These are phyloP conservation scores for Gonocerus acuteangulatus DNA, from an alignment of 2,888 invertebrate species.

Conservation along the genomic window DNA sequence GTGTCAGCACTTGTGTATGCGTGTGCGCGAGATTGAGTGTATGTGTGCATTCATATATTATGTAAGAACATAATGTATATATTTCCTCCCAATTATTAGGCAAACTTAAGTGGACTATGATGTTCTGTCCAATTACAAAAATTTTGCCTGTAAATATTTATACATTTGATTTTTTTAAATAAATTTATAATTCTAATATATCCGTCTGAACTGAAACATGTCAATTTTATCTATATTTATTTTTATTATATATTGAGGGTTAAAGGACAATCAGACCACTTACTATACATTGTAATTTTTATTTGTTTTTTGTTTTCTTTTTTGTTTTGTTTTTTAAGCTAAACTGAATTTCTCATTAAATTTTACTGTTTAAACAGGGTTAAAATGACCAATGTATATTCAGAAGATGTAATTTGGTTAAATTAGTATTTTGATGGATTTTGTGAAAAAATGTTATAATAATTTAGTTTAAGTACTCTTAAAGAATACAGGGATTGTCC, in stretches of 20 bases:
- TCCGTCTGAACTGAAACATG: constrained; percentile 18
- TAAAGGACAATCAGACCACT: neutral
- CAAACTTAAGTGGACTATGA: neutral
- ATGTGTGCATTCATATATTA: too few species aligned
- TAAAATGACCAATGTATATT: constrained; percentile 3
- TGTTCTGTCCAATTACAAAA: neutral
- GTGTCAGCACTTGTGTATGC: too few species aligned
- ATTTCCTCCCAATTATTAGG: too few species aligned
- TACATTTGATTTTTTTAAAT: neutral
- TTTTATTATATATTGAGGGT: neutral
- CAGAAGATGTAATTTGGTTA: neutral
- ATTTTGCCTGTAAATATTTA: neutral
- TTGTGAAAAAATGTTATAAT: too few species aligned
- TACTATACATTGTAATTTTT: too few species aligned
- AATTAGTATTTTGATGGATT: too few species aligned
- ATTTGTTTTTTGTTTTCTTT: too few species aligned
- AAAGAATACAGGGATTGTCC: too few species aligned
- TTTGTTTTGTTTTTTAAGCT: too few species aligned
- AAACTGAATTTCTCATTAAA: neutral
- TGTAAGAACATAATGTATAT: too few species aligned
- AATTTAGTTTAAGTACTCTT: too few species aligned
- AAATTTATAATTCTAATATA: neutral
- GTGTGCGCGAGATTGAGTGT: too few species aligned
- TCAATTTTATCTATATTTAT: neutral
- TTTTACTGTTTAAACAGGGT: neutral